Evolutionary conservation across 2,113 vertebrate species (phyloP).

Genomic region (Nicator chloris): DNA sequence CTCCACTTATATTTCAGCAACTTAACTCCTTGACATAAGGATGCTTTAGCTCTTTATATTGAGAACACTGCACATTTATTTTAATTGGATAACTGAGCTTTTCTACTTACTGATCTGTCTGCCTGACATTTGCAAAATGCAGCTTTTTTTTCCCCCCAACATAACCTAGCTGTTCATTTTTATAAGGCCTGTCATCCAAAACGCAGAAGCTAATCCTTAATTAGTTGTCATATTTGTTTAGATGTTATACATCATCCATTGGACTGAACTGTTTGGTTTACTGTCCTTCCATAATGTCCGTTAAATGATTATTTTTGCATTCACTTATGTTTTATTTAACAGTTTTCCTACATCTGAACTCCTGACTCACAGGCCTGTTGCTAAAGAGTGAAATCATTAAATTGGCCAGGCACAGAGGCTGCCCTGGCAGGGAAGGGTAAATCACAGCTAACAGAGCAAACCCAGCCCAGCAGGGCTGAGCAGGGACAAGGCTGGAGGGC

Average conservation of each 20-base stretch:
- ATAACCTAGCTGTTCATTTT: conserved; percentile 48
- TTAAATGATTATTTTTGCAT: conserved; percentile 22
- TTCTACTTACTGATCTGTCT: conserved; percentile 61
- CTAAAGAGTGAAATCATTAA: background rate
- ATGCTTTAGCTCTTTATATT: conserved; percentile 47
- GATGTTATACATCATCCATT: conserved; percentile 29
- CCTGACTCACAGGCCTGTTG: background rate
- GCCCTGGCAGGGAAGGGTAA: background rate
- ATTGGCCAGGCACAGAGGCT: background rate
- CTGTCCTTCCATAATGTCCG: conserved; percentile 8
- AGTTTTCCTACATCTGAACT: background rate
- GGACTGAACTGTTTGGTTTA: conserved; percentile 24
- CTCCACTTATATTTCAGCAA: conserved; percentile 46
- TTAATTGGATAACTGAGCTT: conserved; percentile 63
- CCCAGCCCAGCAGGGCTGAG: background rate
- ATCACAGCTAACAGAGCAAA: background rate
- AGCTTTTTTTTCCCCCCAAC: background rate
- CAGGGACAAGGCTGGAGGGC: background rate
- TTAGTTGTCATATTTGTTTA: conserved; percentile 61
- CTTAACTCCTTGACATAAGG: conserved; percentile 44
- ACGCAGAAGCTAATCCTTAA: conserved; percentile 47
- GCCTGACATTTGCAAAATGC: conserved; percentile 53
- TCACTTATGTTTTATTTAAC: conserved; percentile 37
- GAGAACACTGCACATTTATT: conserved; percentile 60
- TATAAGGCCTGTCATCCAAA: conserved; percentile 30